Percentiles rank a stretch among this genome's conserved stretches.
Conservation (phyloP, 2,113 vertebrate genomes). For the Tretioscincus oriximinensis region DNA sequence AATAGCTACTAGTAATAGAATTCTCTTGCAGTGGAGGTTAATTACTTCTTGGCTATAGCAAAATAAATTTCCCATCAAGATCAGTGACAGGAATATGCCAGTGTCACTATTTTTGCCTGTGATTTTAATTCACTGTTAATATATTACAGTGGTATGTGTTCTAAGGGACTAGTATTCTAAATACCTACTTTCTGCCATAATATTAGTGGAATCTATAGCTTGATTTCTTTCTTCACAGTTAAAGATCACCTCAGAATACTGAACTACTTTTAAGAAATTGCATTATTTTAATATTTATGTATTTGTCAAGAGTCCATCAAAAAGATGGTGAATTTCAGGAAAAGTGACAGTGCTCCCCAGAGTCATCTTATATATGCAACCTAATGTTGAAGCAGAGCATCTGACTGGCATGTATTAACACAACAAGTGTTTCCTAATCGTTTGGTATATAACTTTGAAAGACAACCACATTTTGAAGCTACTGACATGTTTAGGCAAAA, state of each 20-base stretch:
- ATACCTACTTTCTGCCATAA: conserved; percentile 16
- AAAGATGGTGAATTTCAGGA: neutral
- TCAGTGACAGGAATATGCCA: conserved; percentile 74
- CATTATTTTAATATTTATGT: neutral
- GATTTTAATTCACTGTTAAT: conserved; percentile 85
- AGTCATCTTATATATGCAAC: neutral
- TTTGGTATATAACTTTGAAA: conserved; percentile 21
- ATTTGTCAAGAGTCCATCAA: neutral
- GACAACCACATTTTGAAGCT: conserved; percentile 34
- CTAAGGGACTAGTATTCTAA: conserved; percentile 50
- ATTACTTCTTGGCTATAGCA: conserved; percentile 86
- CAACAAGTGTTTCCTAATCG: conserved; percentile 28
- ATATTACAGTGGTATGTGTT: conserved; percentile 69
- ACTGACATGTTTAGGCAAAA: conserved; percentile 70
- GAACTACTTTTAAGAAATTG: neutral
- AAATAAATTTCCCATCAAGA: conserved; percentile 84
- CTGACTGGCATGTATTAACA: conserved; percentile 1
- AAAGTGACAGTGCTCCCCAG: neutral
- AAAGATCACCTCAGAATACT: neutral
- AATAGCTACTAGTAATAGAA: conserved; percentile 94
- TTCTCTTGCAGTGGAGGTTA: conserved; percentile 92
- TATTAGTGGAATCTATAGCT: neutral
- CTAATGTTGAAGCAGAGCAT: neutral
- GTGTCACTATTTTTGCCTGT: conserved; percentile 74
- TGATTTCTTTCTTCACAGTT: neutral